Evolutionary conservation across 2,797 vertebrate genomes (phyloP).

Genomic region (Clamator glandarius): DNA sequence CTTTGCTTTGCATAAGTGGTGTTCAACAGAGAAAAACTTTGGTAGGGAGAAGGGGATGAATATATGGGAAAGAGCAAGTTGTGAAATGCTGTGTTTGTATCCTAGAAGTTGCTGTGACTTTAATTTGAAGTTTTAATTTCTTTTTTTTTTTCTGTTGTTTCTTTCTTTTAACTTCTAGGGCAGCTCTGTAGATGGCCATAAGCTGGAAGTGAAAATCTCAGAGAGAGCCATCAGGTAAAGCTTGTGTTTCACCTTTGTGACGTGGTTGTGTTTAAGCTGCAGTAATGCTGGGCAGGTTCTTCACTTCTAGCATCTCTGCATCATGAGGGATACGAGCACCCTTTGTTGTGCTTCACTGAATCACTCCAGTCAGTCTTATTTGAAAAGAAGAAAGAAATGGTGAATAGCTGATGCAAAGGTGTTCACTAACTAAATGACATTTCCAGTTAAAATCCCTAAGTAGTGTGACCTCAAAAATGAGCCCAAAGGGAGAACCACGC

Average conservation of each 20-base stretch:
- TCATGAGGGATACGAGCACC: neutral
- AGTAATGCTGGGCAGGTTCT: neutral
- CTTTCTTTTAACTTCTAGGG: constrained; percentile 75
- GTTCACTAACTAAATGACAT: accelerated
- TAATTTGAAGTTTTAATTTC: too few species aligned
- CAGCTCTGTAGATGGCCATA: constrained; percentile 87
- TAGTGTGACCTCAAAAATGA: neutral
- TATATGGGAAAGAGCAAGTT: neutral
- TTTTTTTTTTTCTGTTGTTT: neutral
- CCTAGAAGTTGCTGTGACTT: neutral
- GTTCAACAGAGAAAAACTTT: neutral
- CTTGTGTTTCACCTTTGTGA: neutral
- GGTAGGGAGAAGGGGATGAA: neutral
- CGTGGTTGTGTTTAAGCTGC: neutral
- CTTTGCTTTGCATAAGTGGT: neutral
- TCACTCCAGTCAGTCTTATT: neutral
- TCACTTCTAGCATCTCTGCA: neutral
- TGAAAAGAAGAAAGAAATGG: neutral
- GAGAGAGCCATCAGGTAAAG: constrained; percentile 90
- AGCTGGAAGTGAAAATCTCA: constrained; percentile 91
- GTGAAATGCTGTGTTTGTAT: neutral
- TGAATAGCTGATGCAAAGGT: neutral
- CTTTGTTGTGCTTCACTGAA: neutral
- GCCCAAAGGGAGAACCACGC: neutral
- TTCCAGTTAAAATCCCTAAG: neutral